Base-by-base conservation (phyloP, 2,888 invertebrate genomes). In the Eledona agricola region DNA sequence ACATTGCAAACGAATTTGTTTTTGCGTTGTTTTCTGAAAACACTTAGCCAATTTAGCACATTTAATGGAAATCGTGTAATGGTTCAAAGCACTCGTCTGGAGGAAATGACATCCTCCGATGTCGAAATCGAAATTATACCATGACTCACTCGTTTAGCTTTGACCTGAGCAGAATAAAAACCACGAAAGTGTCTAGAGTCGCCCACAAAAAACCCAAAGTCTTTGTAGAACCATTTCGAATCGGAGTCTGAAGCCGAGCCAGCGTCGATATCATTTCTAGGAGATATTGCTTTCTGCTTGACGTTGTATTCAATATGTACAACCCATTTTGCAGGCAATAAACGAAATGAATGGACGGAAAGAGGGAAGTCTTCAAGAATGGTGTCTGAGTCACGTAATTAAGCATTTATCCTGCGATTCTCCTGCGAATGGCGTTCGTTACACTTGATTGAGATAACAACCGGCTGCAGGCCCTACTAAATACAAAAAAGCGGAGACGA, bases 351-450 rank as follows among this genome's bases (percentile, higher is more conserved):
- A 54, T 54, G 52, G 58, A 51, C 46, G 50, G 50, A 57, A 50
- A 52, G 51, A 55, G 42, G 57, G 58, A 61, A 61, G 58, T 53
- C 38, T 54, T 52, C 55, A 55, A 58, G 57, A 55, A 62, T 61
- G 60, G 60, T 64, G 63, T 62, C 66, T 62, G 65, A 67, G 60
- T 68, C 66, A 64, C 62, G 63, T 69, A 69, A 69, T 68, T 67
- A 66, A 65, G 64, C 65, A 63, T 66, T 66, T 68, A 67, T 62
- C 64, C 64, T 59, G 64, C 58, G 61, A 65, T 67, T 63, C 61
- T 59, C 58, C 55, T 51, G 57, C 59, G 58, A 62, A 61, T 59
- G 57, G 51, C 57, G 60, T 63, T 62, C 59, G 60, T 63, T 64
- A 62, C 62, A 60, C 55, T 63, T 61, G 61, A 64, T 63, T 60